These are phyloP conservation scores for Pseudobourletiella spinata DNA, from an alignment of 1,140 invertebrate genomes.

Conservation along the genomic window DNA sequence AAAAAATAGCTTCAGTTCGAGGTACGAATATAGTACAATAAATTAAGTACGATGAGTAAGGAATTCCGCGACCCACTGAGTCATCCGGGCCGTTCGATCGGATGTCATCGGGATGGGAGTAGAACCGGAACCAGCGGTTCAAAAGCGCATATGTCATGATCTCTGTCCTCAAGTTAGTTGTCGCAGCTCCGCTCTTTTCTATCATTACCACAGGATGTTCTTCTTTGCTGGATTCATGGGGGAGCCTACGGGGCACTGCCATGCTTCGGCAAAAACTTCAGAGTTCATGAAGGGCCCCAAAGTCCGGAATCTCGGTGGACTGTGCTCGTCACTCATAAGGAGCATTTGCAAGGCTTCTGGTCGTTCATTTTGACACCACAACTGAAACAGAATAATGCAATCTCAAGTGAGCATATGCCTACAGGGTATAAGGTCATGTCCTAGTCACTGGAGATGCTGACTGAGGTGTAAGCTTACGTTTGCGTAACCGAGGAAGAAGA, in stretches of 20 bases:
- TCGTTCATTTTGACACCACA: neutral
- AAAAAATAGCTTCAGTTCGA: too few species aligned
- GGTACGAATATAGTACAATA: too few species aligned
- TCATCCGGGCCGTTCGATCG: too few species aligned
- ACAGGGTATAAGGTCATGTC: neutral
- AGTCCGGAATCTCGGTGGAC: constrained; percentile 41
- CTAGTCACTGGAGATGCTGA: neutral
- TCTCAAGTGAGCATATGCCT: neutral
- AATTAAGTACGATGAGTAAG: too few species aligned
- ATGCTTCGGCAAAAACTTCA: constrained; percentile 41
- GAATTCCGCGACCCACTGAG: too few species aligned
- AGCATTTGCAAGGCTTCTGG: neutral
- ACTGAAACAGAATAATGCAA: neutral
- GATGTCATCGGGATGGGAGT: too few species aligned
- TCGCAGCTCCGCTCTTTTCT: too few species aligned
- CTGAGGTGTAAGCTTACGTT: constrained; percentile 42
- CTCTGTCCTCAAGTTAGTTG: too few species aligned
- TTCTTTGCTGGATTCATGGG: constrained; percentile 47
- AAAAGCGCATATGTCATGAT: too few species aligned
- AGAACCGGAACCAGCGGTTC: too few species aligned
- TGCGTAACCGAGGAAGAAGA: constrained; percentile 51
- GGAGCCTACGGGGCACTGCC: constrained; percentile 39
- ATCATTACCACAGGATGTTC: constrained; percentile 47
- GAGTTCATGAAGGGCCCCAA: constrained; percentile 46
- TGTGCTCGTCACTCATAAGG: constrained; percentile 36